Base-by-base conservation (phyloP, 2,797 vertebrate species). In the Myiotriccus ornatus region DNA sequence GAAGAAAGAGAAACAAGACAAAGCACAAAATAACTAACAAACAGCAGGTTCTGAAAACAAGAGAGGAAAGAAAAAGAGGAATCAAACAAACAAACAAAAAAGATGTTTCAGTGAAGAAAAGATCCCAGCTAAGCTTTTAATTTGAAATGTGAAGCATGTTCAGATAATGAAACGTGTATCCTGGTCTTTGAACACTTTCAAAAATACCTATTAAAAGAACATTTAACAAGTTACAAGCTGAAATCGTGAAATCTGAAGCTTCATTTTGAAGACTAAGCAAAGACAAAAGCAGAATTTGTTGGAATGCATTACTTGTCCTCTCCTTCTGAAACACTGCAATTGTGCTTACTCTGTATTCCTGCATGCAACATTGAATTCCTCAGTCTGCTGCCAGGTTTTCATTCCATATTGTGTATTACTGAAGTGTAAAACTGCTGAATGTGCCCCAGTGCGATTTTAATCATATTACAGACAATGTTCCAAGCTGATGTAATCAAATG, bases 301-400 rank as follows among this genome's bases (percentile, higher is more conserved):
- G 89, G 90, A 79, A 95, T 71, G 57, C 67, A 65, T 89, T 87
- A 39, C 78, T 87, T 73, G 85, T 84, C 92, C 55, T 62, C 83
- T 91, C 56, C 55, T 91, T 94, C 90, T 88, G 71, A 88, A 94
- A 80, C 35, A 19, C 50, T 73, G 57, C 92, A 92, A 93, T 90
- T 91, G 81, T 84, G 96, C 93, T 97, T 94, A 93, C 87, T 89
- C 89, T 80, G 84, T 95, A 93, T 92, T 90, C 60, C 92, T 93
- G 55, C 83, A 89, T 52, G 79, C 74, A 57, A 86, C 76, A 80
- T 13, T 67, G 90, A 84, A 73, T 80, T 84, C 46, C 76, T 88
- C 93, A 93, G 84, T 10, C 70, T 89, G 73, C 83, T 86, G 96
- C 91, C 80, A 89, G 87, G 73, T 94, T 93, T 96, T 50, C 89